Percentiles rank a stretch among this genome's conserved stretches.
Evolutionary conservation across 2,113 vertebrate genomes (phyloP).

Genomic region (Guaruba guarouba): DNA sequence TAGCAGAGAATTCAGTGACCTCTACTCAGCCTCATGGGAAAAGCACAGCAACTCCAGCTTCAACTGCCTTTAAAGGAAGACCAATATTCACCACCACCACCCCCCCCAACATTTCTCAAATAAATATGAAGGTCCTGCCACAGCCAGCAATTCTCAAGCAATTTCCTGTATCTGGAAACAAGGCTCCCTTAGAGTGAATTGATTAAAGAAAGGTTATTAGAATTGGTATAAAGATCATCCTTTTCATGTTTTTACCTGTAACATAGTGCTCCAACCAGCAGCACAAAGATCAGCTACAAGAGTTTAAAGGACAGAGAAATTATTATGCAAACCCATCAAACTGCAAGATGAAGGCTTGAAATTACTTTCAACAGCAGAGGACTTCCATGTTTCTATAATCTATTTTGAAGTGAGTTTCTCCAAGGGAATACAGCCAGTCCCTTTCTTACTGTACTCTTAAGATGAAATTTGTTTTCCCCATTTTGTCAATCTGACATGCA

Average conservation of each 20-base stretch:
- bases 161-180: slow-evolving; percentile 27
- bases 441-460: not conserved
- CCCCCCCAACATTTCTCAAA: not conserved
- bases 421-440: not conserved
- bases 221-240: not conserved
- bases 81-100: not conserved
- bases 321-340: not conserved
- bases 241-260: not conserved
- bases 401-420: not conserved
- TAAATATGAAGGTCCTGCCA: not conserved
- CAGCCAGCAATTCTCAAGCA: slow-evolving; percentile 28
- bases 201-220: slow-evolving; percentile 16
- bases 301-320: not conserved
- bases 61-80: slow-evolving; percentile 22
- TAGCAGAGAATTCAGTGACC: not conserved
- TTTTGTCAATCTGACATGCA: not conserved
- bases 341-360: not conserved
- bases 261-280: not conserved
- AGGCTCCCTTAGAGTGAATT: not conserved
- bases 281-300: not conserved
- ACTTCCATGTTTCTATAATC: not conserved
- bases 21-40: not conserved
- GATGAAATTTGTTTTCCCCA: not conserved
- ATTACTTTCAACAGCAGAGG: not conserved
- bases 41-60: not conserved